These are phyloP conservation scores for Corythornis vintsioides DNA, from an alignment of 2,113 vertebrate genomes.

Conservation along the genomic window DNA sequence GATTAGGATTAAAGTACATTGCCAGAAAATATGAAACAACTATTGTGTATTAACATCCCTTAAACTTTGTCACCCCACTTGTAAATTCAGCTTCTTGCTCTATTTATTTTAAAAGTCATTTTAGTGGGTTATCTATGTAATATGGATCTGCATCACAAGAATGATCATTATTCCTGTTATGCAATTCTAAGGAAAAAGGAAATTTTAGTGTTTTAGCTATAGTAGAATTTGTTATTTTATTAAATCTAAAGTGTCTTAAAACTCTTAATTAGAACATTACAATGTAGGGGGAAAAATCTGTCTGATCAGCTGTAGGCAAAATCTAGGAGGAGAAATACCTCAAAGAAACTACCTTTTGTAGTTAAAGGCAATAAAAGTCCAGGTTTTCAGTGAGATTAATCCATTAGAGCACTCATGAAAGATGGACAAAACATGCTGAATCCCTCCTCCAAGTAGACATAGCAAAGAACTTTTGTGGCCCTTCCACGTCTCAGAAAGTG, in stretches of 20 bases:
- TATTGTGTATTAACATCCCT: background rate
- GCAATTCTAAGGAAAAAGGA: background rate
- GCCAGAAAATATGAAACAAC: background rate
- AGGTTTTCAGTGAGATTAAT: background rate
- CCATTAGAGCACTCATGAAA: background rate
- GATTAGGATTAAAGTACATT: background rate
- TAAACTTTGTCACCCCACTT: background rate
- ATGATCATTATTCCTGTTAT: background rate
- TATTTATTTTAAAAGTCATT: background rate
- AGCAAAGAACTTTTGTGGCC: background rate
- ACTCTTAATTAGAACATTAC: background rate
- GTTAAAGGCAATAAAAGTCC: background rate
- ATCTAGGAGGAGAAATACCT: background rate
- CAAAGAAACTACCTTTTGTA: background rate
- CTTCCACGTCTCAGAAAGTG: background rate
- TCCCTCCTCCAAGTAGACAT: background rate
- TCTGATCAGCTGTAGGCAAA: background rate
- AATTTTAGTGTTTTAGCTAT: background rate
- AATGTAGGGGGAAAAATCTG: background rate
- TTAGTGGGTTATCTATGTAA: background rate
- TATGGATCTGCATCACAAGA: background rate
- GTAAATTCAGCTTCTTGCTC: background rate
- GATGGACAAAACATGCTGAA: background rate
- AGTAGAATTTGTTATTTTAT: background rate
- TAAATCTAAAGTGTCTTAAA: background rate